Conservation (phyloP, 2,888 invertebrate genomes). For the Heliconius sara region DNA sequence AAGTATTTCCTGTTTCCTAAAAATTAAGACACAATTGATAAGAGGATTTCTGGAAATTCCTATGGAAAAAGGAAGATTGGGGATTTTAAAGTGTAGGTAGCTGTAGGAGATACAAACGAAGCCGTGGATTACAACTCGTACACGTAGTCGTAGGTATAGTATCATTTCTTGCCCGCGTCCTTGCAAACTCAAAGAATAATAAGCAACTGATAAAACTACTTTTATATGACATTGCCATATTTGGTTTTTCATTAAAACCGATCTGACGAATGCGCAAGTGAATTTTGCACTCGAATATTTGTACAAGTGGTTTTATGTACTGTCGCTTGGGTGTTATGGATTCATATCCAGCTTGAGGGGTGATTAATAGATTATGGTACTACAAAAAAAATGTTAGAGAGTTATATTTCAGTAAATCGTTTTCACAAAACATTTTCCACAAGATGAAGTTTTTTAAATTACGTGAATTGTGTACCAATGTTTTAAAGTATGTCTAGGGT, state of each 20-base stretch:
- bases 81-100: background rate
- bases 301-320: background rate
- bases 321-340: background rate
- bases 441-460: too few relatives aligned
- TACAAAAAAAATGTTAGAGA: background rate
- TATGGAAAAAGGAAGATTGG: background rate
- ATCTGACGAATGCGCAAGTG: background rate
- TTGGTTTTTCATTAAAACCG: conserved; percentile 11
- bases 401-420: too few relatives aligned
- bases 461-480: too few relatives aligned
- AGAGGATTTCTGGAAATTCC: background rate
- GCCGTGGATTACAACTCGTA: background rate
- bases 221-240: conserved; percentile 27
- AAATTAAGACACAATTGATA: background rate
- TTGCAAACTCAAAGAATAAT: conserved; percentile 27
- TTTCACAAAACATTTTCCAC: too few relatives aligned
- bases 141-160: background rate
- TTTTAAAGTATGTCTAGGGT: background rate
- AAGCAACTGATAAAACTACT: conserved; percentile 23
- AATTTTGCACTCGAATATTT: conserved; percentile 15
- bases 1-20: background rate
- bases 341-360: background rate
- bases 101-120: background rate
- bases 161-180: conserved; percentile 6
- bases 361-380: background rate